These are phyloP conservation scores for Eublepharis macularius DNA, from an alignment of 2,113 vertebrate species.

Conservation along the genomic window DNA sequence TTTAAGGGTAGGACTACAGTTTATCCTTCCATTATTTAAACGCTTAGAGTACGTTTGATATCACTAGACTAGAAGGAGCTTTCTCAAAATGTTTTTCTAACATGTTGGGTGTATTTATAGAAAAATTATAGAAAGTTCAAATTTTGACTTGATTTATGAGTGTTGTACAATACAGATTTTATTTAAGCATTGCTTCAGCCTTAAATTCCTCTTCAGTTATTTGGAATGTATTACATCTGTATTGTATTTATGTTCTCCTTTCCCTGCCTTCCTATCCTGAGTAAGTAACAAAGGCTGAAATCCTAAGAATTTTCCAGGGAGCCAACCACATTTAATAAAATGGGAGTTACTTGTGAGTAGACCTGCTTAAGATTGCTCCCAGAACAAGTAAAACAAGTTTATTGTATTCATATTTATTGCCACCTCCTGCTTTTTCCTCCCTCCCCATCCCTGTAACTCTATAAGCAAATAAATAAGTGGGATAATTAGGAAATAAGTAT, in stretches of 20 bases:
- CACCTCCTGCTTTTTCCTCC: no score
- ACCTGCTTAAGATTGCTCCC: no score
- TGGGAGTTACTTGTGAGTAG: no score
- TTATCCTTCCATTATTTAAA: background rate
- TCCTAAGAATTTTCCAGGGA: no score
- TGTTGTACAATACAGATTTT: background rate
- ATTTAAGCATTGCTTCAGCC: background rate
- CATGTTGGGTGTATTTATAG: background rate
- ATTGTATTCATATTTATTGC: no score
- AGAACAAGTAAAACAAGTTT: no score
- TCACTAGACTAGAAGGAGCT: background rate
- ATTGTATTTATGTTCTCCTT: background rate
- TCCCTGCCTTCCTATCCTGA: no score
- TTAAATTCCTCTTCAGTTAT: background rate
- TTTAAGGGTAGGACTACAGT: slow-evolving; percentile 81
- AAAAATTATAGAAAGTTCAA: background rate
- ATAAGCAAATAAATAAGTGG: no score
- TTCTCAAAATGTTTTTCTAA: background rate
- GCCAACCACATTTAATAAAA: no score
- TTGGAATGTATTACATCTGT: background rate
- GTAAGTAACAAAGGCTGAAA: no score
- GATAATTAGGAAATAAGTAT: no score
- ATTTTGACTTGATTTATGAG: background rate
- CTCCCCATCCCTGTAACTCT: no score
- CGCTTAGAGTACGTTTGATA: background rate